A percentile compares a stretch with the other conserved stretches of the same genome.
Evolutionary conservation across 2,113 vertebrate species (phyloP).

Genomic region (Gorsachius goisagi): DNA sequence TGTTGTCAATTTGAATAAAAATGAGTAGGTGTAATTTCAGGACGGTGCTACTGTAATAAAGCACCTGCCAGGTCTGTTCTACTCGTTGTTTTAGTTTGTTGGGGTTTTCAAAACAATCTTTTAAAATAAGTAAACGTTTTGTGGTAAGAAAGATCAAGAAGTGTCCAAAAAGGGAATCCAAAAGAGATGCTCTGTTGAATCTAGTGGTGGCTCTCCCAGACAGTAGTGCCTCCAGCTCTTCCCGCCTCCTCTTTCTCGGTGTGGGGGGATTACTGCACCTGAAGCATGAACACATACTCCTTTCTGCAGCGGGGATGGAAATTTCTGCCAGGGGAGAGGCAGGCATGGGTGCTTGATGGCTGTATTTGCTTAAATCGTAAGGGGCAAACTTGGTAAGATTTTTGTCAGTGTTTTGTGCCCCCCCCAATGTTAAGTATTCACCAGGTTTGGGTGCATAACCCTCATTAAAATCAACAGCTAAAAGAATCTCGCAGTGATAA

Average conservation of each 20-base stretch:
- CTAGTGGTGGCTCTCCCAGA: neutral
- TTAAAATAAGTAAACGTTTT: neutral
- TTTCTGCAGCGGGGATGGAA: neutral
- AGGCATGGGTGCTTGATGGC: neutral
- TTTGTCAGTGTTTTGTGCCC: neutral
- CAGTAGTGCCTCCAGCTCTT: neutral
- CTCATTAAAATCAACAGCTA: neutral
- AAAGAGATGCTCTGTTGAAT: neutral
- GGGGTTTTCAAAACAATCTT: neutral
- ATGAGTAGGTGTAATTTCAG: constrained; percentile 20
- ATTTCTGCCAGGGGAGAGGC: neutral
- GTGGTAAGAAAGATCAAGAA: neutral
- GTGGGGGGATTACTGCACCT: neutral
- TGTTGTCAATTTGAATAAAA: constrained; percentile 44
- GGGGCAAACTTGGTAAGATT: neutral
- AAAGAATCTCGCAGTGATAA: neutral
- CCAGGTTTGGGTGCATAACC: neutral
- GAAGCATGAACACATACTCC: neutral
- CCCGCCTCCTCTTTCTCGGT: neutral
- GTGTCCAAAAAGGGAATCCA: neutral
- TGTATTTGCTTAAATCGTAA: neutral
- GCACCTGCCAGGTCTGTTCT: neutral
- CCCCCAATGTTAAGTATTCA: neutral
- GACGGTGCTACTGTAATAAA: constrained; percentile 1
- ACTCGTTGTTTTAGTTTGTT: neutral